phyloP scores from a whole-genome alignment of 2,113 vertebrate genomes.

The Dolichallabes microphthalmus region DNA sequence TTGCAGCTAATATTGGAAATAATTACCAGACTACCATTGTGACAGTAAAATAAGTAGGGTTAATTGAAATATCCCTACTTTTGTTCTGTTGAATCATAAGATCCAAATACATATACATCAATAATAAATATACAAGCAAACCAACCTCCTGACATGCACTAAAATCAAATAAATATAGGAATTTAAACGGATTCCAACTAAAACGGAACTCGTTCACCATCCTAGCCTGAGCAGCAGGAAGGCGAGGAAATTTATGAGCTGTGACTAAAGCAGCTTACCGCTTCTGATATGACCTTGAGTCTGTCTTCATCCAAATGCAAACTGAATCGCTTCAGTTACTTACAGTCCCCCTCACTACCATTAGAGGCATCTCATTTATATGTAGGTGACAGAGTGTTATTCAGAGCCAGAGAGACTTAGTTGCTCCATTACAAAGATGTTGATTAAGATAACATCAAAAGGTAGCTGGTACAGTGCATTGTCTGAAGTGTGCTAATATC shows the following conservation, averaged over 20 bases:
- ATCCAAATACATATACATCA: conserved; percentile 54
- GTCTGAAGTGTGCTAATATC: background rate
- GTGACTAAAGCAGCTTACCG: conserved; percentile 47
- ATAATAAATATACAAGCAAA: conserved; percentile 57
- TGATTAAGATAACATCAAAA: conserved; percentile 4
- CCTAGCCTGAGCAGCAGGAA: conserved; percentile 46
- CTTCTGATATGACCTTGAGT: conserved; percentile 51
- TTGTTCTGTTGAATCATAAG: conserved; percentile 59
- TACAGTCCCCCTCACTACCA: conserved; percentile 34
- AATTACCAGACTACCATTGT: background rate
- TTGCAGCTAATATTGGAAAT: background rate
- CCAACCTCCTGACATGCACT: conserved; percentile 58
- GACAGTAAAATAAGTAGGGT: conserved; percentile 13
- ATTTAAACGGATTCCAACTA: conserved; percentile 51
- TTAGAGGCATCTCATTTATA: conserved; percentile 33
- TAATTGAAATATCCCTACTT: conserved; percentile 56
- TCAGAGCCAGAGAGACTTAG: background rate
- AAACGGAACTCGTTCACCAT: conserved; percentile 48
- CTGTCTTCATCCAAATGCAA: conserved; percentile 51
- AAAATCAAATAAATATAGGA: conserved; percentile 50
- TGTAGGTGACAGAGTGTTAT: conserved; percentile 27
- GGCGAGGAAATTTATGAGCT: conserved; percentile 53
- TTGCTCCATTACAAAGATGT: conserved; percentile 23
- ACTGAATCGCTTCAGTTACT: conserved; percentile 45
- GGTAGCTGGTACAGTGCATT: background rate